These are phyloP conservation scores for Hemicordylus capensis DNA, from an alignment of 2,113 vertebrate species.

Conservation along the genomic window DNA sequence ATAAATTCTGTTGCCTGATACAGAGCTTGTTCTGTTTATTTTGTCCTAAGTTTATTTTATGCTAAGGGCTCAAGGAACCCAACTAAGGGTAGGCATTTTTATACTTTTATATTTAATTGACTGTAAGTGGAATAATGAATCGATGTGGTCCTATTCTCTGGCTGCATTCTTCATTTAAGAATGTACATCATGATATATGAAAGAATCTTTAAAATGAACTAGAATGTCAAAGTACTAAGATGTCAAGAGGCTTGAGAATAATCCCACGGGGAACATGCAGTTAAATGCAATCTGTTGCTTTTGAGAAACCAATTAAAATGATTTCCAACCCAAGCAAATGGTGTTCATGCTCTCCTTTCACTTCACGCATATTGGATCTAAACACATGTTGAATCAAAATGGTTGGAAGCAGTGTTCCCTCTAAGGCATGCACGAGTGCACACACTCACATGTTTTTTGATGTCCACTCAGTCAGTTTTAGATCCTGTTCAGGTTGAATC, in stretches of 20 bases:
- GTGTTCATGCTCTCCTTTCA: neutral
- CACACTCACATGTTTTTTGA: no score
- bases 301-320: neutral
- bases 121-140: neutral
- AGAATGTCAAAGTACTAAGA: neutral
- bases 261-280: neutral
- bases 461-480: no score
- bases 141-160: neutral
- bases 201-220: neutral
- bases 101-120: neutral
- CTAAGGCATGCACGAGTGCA: no score
- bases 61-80: neutral
- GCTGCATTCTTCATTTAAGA: neutral
- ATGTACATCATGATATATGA: neutral
- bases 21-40: conserved; percentile 34
- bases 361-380: neutral
- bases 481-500: no score
- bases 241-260: neutral
- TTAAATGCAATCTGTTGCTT: neutral
- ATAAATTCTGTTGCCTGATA: neutral
- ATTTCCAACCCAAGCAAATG: neutral
- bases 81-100: fast-evolving
- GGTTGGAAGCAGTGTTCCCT: no score
- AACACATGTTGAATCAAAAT: neutral
- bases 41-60: neutral